phyloP scores from a whole-genome alignment of 2,797 vertebrate genomes.

The Synanceia verrucosa region DNA sequence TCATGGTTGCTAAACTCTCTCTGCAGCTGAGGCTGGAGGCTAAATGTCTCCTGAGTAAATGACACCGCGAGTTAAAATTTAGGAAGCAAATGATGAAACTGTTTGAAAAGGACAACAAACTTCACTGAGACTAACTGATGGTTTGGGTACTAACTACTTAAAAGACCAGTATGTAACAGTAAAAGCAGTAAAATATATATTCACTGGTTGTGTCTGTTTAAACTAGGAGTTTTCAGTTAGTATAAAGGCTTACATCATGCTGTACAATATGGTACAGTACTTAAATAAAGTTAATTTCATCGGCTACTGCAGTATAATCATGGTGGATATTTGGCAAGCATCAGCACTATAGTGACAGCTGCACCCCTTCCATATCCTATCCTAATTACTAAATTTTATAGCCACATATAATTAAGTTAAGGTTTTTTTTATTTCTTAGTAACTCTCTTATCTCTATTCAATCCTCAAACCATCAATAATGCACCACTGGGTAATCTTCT shows the following conservation, averaged over 20 bases:
- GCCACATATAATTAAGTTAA: slow-evolving; percentile 13
- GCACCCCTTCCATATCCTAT: background rate
- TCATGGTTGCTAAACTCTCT: slow-evolving; percentile 24
- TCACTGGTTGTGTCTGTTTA: background rate
- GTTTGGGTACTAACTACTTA: background rate
- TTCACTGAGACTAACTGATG: background rate
- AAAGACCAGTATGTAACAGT: background rate
- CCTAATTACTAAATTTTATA: slow-evolving; percentile 15
- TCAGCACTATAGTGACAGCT: background rate
- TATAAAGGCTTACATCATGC: background rate
- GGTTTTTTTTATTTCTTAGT: slow-evolving; percentile 16
- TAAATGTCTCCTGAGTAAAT: slow-evolving; percentile 14
- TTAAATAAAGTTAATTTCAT: slow-evolving; percentile 13
- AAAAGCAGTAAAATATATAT: background rate
- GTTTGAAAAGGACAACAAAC: slow-evolving; percentile 5
- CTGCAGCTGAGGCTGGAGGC: slow-evolving; percentile 11
- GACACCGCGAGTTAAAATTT: background rate
- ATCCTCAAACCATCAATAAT: slow-evolving; percentile 12
- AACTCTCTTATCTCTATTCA: slow-evolving; percentile 2
- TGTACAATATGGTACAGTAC: background rate
- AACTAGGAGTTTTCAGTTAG: background rate
- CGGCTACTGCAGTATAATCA: slow-evolving; percentile 4
- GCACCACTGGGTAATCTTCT: slow-evolving; percentile 15
- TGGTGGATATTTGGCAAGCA: background rate
- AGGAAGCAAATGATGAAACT: background rate